Conservation (phyloP, 2,888 invertebrate species). For the Cybosia mesomella region DNA sequence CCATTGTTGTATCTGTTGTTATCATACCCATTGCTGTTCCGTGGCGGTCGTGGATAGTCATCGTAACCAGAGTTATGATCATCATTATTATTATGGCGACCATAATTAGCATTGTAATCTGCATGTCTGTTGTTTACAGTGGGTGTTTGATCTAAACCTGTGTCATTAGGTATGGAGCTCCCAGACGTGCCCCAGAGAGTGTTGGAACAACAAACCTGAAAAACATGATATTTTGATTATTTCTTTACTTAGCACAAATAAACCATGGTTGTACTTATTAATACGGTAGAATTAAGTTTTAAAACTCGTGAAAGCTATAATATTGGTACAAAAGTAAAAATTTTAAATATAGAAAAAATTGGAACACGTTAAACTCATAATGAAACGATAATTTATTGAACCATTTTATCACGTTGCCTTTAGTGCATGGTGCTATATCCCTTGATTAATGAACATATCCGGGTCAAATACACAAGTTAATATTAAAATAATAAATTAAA, state of each 20-base stretch:
- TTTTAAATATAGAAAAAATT: not conserved
- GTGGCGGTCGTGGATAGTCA: conserved; percentile 17
- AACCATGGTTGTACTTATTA: not conserved
- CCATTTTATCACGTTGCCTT: conserved; percentile 42
- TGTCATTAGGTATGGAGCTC: not conserved
- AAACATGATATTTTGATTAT: conserved; percentile 14
- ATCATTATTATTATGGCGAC: conserved; percentile 28
- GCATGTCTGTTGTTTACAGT: conserved; percentile 20
- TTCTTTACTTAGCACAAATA: conserved; percentile 6
- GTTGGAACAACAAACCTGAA: conserved; percentile 69
- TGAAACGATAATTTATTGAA: conserved; percentile 47
- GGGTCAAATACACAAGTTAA: conserved; percentile 19
- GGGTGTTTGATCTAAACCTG: not conserved
- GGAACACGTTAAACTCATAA: conserved; percentile 34
- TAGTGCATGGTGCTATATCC: conserved; percentile 46
- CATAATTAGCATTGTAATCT: conserved; percentile 27
- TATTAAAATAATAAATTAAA: too few relatives aligned
- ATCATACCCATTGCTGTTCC: conserved; percentile 15
- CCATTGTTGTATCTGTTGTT: conserved; percentile 25
- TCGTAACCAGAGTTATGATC: conserved; percentile 17
- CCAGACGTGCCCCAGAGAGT: conserved; percentile 16
- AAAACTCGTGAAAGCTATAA: not conserved
- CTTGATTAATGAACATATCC: conserved; percentile 34
- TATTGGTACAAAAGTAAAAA: not conserved
- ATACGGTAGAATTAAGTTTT: too few relatives aligned